Evolutionary conservation across 1,140 invertebrate genomes (phyloP).

Genomic region (Ridgeia piscesae): DNA sequence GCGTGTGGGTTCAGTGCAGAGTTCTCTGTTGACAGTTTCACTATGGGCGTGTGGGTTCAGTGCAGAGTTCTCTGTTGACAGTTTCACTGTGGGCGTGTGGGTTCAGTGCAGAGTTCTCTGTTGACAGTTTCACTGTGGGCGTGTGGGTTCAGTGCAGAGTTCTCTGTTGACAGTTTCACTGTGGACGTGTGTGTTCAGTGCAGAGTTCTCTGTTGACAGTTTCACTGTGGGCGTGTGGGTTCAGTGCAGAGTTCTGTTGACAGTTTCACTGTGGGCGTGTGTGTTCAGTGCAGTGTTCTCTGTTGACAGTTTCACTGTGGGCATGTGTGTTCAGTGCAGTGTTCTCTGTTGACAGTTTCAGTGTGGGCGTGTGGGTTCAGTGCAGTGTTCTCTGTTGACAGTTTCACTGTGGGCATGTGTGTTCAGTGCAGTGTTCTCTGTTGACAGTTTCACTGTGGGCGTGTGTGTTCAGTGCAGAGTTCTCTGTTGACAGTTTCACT

Average conservation of each 20-base stretch:
- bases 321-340: not conserved
- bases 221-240: not conserved
- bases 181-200: not conserved
- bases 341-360: not conserved
- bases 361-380: not conserved
- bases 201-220: not conserved
- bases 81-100: too few species aligned
- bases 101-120: too few species aligned
- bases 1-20: too few species aligned
- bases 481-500: not conserved
- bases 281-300: not conserved
- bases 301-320: not conserved
- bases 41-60: too few species aligned
- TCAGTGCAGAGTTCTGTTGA: not conserved
- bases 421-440: not conserved
- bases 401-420: not conserved
- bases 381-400: not conserved
- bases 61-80: too few species aligned
- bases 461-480: not conserved
- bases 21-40: too few species aligned
- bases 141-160: too few species aligned
- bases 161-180: not conserved
- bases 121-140: too few species aligned
- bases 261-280: not conserved
- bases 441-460: not conserved